Percentiles rank a stretch among this genome's conserved stretches.
These are phyloP conservation scores for Hormaphis cornu DNA, from an alignment of 1,140 invertebrate genomes.

Conservation along the genomic window DNA sequence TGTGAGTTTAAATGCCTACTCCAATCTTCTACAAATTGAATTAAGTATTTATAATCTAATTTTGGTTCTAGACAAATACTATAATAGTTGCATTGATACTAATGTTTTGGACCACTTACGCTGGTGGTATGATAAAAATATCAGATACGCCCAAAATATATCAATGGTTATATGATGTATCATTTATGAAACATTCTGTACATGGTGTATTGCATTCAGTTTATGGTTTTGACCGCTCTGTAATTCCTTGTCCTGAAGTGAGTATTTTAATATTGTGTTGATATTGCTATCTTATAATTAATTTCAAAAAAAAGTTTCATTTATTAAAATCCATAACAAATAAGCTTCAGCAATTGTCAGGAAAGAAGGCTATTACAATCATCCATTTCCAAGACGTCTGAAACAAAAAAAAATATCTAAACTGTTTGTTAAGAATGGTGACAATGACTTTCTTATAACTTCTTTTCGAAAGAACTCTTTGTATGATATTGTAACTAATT, in stretches of 20 bases:
- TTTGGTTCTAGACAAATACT: conserved; percentile 2
- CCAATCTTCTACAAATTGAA: neutral
- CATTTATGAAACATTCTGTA: conserved; percentile 66
- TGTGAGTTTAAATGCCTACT: neutral
- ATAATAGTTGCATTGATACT: conserved; percentile 11
- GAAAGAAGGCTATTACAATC: too few species aligned
- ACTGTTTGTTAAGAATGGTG: neutral
- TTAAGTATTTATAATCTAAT: neutral
- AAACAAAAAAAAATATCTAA: neutral
- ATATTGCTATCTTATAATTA: neutral
- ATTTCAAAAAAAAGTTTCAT: neutral
- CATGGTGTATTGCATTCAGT: conserved; percentile 59
- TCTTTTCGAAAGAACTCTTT: too few species aligned
- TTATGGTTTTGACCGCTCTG: conserved; percentile 62
- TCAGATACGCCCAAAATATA: conserved; percentile 67
- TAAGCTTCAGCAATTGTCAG: neutral
- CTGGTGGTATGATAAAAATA: conserved; percentile 25
- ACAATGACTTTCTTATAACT: neutral
- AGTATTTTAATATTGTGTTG: neutral
- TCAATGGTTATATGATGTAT: conserved; percentile 77
- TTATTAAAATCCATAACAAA: neutral
- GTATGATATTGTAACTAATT: too few species aligned
- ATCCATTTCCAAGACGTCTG: too few species aligned
- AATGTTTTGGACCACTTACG: conserved; percentile 26
- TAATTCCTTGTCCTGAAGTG: conserved; percentile 50